phyloP scores from a whole-genome alignment of 2,113 vertebrate genomes.

The Actenoides hombroni region DNA sequence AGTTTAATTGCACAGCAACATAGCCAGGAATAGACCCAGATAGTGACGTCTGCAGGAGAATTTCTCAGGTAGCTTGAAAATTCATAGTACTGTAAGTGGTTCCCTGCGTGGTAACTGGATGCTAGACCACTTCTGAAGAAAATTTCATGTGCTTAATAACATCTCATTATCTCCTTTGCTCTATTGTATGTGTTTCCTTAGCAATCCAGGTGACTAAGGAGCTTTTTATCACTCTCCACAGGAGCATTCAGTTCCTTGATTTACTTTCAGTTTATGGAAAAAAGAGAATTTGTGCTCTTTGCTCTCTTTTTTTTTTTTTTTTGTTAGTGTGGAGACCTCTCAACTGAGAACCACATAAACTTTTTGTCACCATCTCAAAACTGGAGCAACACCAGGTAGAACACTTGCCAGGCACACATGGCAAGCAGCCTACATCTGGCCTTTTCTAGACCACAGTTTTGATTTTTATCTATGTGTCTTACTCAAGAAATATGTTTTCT shows the following conservation, averaged over 20 bases:
- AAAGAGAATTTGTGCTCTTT: accelerated
- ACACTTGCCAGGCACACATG: not conserved
- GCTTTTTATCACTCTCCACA: not conserved
- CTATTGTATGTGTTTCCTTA: not conserved
- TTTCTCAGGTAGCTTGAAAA: conserved; percentile 13
- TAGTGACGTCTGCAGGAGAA: conserved; percentile 3
- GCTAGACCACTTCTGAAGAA: not conserved
- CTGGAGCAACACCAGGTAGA: not conserved
- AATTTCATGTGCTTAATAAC: not conserved
- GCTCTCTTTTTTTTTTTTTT: no score
- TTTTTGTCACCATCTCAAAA: not conserved
- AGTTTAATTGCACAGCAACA: conserved; percentile 31
- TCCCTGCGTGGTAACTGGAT: not conserved
- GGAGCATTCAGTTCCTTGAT: not conserved
- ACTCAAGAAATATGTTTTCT: not conserved
- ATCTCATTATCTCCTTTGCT: not conserved
- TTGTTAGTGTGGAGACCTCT: not conserved
- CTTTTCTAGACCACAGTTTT: not conserved
- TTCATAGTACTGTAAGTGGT: not conserved
- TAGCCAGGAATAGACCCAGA: not conserved
- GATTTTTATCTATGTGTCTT: not conserved
- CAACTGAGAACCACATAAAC: not conserved
- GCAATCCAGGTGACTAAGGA: not conserved
- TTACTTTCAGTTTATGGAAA: not conserved
- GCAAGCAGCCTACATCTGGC: not conserved